Conservation (phyloP, 2,888 invertebrate species). For the Craniophora ligustri region DNA sequence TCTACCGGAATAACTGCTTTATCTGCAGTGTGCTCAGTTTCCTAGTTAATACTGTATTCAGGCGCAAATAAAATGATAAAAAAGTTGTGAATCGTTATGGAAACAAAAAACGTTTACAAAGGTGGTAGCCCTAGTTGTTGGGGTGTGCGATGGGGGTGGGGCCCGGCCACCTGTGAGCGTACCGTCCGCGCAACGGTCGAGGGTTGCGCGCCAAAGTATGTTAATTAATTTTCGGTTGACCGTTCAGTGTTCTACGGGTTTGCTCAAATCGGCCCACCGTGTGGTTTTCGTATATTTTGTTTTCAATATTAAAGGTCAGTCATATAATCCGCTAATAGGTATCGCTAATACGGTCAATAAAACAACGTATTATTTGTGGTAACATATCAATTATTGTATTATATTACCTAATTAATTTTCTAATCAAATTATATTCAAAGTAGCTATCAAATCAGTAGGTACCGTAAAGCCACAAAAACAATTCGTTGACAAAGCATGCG, state of each 20-base stretch:
- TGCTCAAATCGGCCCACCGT: slow-evolving; percentile 81
- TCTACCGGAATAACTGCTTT: slow-evolving; percentile 3
- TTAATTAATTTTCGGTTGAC: slow-evolving; percentile 88
- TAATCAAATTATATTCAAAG: slow-evolving; percentile 1
- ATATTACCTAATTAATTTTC: slow-evolving; percentile 10
- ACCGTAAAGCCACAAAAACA: slow-evolving; percentile 11
- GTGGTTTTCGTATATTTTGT: slow-evolving; percentile 84
- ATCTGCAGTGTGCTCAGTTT: slow-evolving; percentile 16
- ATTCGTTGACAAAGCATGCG: slow-evolving; percentile 28
- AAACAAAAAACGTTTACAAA: slow-evolving; percentile 56
- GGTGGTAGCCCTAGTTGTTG: slow-evolving; percentile 59
- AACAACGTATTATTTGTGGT: slow-evolving; percentile 13
- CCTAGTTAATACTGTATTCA: slow-evolving; percentile 43
- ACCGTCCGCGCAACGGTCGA: slow-evolving; percentile 62
- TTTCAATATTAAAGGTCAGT: slow-evolving; percentile 75
- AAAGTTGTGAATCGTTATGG: slow-evolving; percentile 53
- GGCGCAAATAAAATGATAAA: slow-evolving; percentile 43
- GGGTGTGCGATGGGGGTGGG: slow-evolving; percentile 64
- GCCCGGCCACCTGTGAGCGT: slow-evolving; percentile 73
- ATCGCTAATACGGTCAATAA: slow-evolving; percentile 55
- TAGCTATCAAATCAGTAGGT: slow-evolving; percentile 17
- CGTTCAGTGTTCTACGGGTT: slow-evolving; percentile 77
- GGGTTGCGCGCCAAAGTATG: slow-evolving; percentile 86
- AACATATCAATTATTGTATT: slow-evolving; percentile 11
- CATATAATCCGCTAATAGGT: slow-evolving; percentile 58